Conservation (phyloP, 2,113 vertebrate species). For the Candoia aspera region DNA sequence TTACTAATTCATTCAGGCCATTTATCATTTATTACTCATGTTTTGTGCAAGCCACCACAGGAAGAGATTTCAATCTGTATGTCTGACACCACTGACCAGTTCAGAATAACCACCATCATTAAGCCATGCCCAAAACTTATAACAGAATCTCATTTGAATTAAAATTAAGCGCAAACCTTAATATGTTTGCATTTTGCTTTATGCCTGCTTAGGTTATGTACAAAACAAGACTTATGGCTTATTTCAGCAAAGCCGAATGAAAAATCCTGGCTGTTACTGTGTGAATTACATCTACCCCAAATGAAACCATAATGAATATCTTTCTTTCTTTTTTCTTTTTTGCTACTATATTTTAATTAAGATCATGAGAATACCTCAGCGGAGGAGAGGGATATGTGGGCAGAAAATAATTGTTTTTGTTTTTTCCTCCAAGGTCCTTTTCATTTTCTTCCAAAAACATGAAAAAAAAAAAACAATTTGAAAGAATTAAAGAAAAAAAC, state of each 20-base stretch:
- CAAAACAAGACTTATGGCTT: neutral
- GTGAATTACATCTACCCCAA: neutral
- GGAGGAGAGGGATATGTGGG: neutral
- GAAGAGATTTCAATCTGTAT: neutral
- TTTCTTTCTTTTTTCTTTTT: neutral
- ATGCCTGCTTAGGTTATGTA: neutral
- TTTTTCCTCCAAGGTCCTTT: neutral
- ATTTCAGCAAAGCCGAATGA: neutral
- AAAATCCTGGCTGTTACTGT: neutral
- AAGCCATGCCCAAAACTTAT: neutral
- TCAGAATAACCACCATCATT: neutral
- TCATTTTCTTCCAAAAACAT: neutral
- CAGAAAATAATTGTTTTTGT: neutral
- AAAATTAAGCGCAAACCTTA: neutral
- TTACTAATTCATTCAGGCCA: neutral
- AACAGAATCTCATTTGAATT: neutral
- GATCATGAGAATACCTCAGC: neutral
- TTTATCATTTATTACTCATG: neutral
- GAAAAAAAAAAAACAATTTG: neutral
- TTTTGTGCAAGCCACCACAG: neutral
- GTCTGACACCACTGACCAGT: neutral
- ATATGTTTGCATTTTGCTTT: neutral
- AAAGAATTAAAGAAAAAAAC: neutral
- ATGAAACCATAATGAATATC: neutral
- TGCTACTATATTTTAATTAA: neutral